Conservation (phyloP, 92 coral and sea anemone genomes). For the Phenganax marumi region DNA sequence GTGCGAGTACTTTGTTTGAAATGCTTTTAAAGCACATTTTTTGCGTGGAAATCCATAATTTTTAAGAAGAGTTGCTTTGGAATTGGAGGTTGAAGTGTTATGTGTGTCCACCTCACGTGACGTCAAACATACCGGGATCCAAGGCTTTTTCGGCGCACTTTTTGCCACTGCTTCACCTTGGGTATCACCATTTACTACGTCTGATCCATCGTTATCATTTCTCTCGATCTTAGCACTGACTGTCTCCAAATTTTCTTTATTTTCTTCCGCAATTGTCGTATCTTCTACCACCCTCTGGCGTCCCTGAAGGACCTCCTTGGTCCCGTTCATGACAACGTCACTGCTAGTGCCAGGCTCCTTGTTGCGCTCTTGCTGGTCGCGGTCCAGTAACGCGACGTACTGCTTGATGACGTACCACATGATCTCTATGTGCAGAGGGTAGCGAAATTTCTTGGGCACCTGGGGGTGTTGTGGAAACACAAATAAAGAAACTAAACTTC, state of each 20-base stretch:
- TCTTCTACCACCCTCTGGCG: constrained; percentile 28
- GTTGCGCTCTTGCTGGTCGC: constrained; percentile 61
- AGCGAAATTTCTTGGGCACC: constrained; percentile 98
- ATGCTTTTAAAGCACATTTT: no score
- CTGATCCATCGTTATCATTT: constrained; percentile 47
- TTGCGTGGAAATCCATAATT: no score
- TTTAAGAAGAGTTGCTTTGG: no score
- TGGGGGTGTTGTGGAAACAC: background rate
- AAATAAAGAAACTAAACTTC: background rate
- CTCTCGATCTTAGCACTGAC: constrained; percentile 50
- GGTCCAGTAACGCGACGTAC: constrained; percentile 66
- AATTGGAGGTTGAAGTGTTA: no score
- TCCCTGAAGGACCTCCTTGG: constrained; percentile 34
- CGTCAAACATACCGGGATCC: constrained; percentile 86
- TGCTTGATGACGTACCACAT: constrained; percentile 94
- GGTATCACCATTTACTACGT: constrained; percentile 32
- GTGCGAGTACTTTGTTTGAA: no score
- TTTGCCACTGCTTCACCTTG: constrained; percentile 34
- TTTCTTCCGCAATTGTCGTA: constrained; percentile 36
- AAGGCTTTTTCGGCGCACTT: constrained; percentile 53
- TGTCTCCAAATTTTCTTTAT: constrained; percentile 46
- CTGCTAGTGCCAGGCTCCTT: constrained; percentile 26
- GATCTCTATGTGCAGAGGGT: constrained; percentile 80
- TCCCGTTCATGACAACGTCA: constrained; percentile 20
- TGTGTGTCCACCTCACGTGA: constrained; percentile 66